Conservation (phyloP, 1,140 invertebrate species). For the Oedothorax gibbosus region DNA sequence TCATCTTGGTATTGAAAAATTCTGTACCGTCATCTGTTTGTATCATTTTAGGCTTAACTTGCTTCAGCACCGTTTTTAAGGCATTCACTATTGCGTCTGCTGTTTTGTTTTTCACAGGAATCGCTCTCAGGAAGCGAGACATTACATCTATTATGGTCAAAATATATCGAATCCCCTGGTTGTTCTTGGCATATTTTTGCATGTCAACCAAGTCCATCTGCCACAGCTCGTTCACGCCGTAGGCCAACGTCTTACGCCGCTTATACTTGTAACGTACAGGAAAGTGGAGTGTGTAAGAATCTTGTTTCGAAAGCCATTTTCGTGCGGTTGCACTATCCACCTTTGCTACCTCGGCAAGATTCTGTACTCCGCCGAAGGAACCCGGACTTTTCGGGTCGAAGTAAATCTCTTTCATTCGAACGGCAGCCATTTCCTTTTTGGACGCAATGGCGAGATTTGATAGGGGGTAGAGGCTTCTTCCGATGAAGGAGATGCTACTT, state of each 20-base stretch:
- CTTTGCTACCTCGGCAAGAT: background rate
- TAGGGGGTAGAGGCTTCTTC: no score
- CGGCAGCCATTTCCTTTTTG: no score
- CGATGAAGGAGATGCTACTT: no score
- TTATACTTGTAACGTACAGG: background rate
- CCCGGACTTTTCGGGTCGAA: background rate
- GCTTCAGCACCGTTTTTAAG: background rate
- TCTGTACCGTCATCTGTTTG: background rate
- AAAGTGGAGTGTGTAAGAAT: background rate
- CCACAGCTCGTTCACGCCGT: background rate
- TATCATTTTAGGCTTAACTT: background rate
- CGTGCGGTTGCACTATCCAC: background rate
- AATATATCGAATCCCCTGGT: background rate
- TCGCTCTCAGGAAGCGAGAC: background rate
- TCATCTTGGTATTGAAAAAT: constrained; percentile 3
- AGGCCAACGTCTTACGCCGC: background rate
- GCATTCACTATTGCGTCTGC: background rate
- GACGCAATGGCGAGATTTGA: no score
- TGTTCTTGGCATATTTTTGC: background rate
- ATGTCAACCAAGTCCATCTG: background rate
- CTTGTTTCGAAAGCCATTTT: background rate
- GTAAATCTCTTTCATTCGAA: no score
- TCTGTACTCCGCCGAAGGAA: background rate
- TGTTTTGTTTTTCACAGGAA: background rate
- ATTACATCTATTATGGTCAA: background rate